phyloP scores from a whole-genome alignment of 2,888 invertebrate genomes.

The Sesamia inferens region DNA sequence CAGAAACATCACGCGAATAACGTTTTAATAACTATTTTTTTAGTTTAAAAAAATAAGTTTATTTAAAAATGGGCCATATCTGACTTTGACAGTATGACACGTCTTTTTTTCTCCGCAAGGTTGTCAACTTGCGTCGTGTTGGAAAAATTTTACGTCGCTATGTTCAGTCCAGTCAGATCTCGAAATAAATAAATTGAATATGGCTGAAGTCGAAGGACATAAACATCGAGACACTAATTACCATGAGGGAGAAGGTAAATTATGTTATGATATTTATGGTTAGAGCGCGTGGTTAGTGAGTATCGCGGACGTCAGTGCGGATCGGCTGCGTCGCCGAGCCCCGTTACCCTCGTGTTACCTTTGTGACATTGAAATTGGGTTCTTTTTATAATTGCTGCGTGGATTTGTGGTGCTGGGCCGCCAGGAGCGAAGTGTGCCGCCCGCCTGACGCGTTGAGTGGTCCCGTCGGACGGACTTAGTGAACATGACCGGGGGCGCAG shows the following conservation, averaged over 20 bases:
- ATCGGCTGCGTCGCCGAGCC: conserved; percentile 77
- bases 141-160: conserved; percentile 88
- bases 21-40: conserved; percentile 24
- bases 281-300: conserved; percentile 81
- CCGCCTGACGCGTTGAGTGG: conserved; percentile 76
- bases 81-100: conserved; percentile 80
- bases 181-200: conserved; percentile 89
- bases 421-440: conserved; percentile 79
- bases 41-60: conserved; percentile 23
- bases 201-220: conserved; percentile 88
- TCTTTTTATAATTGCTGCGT: conserved; percentile 90
- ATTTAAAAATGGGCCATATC: conserved; percentile 40
- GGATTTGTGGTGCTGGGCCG: conserved; percentile 85
- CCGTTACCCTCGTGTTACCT: conserved; percentile 86
- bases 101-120: conserved; percentile 76
- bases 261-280: conserved; percentile 85
- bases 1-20: neutral
- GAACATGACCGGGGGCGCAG: conserved; percentile 85
- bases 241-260: conserved; percentile 89
- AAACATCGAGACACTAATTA: conserved; percentile 87
- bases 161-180: conserved; percentile 88
- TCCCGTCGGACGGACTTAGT: conserved; percentile 70
- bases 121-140: conserved; percentile 87
- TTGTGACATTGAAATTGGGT: conserved; percentile 89
- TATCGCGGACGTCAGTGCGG: conserved; percentile 75